Conservation (phyloP, 2,888 invertebrate genomes). For the Coecobrya sp. region DNA sequence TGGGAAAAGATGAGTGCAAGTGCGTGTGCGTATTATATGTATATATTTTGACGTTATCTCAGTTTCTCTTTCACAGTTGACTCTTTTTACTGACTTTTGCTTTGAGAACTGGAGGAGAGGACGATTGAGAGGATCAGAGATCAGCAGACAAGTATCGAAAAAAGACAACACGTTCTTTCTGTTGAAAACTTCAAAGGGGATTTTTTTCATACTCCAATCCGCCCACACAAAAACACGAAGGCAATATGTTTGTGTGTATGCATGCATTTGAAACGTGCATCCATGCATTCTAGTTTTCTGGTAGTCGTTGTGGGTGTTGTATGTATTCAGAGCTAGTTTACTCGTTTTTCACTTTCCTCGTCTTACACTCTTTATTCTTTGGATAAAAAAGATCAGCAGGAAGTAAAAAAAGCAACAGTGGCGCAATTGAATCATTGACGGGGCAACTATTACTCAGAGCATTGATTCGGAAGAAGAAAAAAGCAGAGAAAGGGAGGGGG, state of each 20-base stretch:
- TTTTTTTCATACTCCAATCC: neutral
- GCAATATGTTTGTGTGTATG: neutral
- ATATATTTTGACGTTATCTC: neutral
- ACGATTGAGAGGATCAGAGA: constrained; percentile 36
- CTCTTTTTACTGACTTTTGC: neutral
- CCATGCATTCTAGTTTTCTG: neutral
- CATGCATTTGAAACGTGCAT: constrained; percentile 3
- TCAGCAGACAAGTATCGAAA: constrained; percentile 6
- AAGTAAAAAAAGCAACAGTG: neutral
- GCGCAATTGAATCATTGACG: constrained; percentile 23
- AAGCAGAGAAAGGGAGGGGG: neutral
- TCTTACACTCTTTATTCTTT: neutral
- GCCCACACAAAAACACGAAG: neutral
- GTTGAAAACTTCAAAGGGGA: neutral
- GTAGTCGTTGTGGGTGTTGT: neutral
- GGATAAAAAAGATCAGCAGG: neutral
- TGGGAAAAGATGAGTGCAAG: neutral
- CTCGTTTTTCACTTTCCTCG: constrained; percentile 8
- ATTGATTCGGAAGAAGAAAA: neutral
- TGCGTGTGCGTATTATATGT: neutral
- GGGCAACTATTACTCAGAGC: neutral
- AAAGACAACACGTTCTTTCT: neutral
- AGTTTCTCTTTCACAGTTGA: neutral
- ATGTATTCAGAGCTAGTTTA: neutral
- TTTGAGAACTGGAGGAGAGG: neutral